Percentiles rank a stretch among this genome's conserved stretches.
Evolutionary conservation across 2,113 vertebrate genomes (phyloP).

Genomic region (Bambusicola thoracicus): DNA sequence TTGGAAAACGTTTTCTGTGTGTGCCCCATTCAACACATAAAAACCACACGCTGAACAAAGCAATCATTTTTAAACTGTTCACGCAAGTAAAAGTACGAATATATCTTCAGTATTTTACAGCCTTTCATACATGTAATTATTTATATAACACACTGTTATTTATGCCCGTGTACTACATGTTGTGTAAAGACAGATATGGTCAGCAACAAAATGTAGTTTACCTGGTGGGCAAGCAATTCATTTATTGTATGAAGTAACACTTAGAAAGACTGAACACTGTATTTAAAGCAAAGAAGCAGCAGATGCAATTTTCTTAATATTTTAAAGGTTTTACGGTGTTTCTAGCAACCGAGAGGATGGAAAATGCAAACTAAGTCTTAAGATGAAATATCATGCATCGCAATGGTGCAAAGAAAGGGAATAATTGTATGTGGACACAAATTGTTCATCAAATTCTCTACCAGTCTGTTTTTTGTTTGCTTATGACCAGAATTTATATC

Average conservation of each 20-base stretch:
- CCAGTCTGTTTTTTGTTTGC: slow-evolving; percentile 25
- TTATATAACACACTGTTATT: slow-evolving; percentile 78
- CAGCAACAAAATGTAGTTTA: slow-evolving; percentile 61
- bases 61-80: slow-evolving; percentile 76
- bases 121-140: slow-evolving; percentile 77
- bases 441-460: neutral
- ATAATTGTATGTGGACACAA: neutral
- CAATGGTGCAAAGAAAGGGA: neutral
- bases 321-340: slow-evolving; percentile 8
- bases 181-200: slow-evolving; percentile 52
- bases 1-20: slow-evolving; percentile 63
- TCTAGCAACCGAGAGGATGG: neutral
- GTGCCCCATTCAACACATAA: slow-evolving; percentile 52
- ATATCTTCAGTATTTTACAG: slow-evolving; percentile 77
- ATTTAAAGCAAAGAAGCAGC: slow-evolving; percentile 49
- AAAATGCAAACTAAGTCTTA: neutral
- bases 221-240: slow-evolving; percentile 61
- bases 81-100: slow-evolving; percentile 75
- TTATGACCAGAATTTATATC: slow-evolving; percentile 33
- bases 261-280: slow-evolving; percentile 13
- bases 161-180: slow-evolving; percentile 60
- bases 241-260: neutral
- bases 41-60: slow-evolving; percentile 65
- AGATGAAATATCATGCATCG: slow-evolving; percentile 24
- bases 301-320: slow-evolving; percentile 38